Conservation (phyloP, 1,140 invertebrate species). For the Phenacoccus solenopsis region DNA sequence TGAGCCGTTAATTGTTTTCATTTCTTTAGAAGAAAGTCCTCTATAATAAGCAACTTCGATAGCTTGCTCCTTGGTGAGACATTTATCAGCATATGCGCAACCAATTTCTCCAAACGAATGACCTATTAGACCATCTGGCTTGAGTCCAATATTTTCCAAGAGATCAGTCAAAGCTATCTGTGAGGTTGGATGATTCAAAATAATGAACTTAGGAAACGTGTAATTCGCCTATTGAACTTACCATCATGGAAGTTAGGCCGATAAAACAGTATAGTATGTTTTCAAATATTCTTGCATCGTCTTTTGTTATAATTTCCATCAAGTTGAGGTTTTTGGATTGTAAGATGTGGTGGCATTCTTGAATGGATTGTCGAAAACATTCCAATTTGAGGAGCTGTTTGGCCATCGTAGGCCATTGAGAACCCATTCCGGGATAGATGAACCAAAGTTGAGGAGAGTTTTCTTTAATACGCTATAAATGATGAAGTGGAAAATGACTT, state of each 20-base stretch:
- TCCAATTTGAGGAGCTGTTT: constrained; percentile 40
- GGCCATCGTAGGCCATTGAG: constrained; percentile 50
- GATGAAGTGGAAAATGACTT: neutral
- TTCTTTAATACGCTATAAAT: too few species aligned
- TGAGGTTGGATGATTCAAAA: neutral
- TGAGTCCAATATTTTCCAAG: constrained; percentile 51
- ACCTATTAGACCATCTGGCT: constrained; percentile 68
- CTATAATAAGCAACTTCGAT: constrained; percentile 57
- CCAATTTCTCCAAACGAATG: constrained; percentile 76
- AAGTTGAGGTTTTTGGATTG: constrained; percentile 44
- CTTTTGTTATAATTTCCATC: constrained; percentile 43
- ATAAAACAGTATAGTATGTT: constrained; percentile 50
- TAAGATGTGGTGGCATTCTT: constrained; percentile 41
- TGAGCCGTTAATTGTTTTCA: constrained; percentile 46
- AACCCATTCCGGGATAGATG: constrained; percentile 53
- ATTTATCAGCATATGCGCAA: constrained; percentile 77
- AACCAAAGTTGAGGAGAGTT: too few species aligned
- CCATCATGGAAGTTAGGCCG: constrained; percentile 64
- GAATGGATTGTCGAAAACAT: constrained; percentile 45
- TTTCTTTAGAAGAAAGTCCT: constrained; percentile 44
- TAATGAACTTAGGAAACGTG: neutral
- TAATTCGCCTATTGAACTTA: constrained; percentile 34
- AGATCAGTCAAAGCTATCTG: constrained; percentile 70
- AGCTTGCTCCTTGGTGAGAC: constrained; percentile 78
- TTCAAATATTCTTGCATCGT: constrained; percentile 41